These are phyloP conservation scores for Tipula lateralis DNA, from an alignment of 2,888 invertebrate species.

Conservation along the genomic window DNA sequence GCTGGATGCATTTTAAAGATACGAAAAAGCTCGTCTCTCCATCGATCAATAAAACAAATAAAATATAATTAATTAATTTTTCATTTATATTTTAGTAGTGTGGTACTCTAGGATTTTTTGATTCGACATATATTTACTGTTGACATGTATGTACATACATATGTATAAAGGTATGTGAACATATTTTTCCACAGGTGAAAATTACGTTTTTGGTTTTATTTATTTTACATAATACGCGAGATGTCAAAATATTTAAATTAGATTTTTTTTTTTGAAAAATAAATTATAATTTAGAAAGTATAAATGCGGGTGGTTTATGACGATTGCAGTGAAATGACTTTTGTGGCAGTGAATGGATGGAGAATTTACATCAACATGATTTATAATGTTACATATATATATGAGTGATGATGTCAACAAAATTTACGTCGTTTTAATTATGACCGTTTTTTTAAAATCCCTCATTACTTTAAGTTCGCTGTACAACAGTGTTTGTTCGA, in stretches of 20 bases:
- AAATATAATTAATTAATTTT: background rate
- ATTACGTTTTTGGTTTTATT: background rate
- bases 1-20: background rate
- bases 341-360: background rate
- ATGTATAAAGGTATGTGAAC: background rate
- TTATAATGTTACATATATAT: background rate
- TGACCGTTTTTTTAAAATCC: no score
- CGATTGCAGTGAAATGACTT: background rate
- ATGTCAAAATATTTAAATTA: conserved; percentile 3
- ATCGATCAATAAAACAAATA: background rate
- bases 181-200: background rate
- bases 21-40: background rate
- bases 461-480: no score
- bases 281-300: background rate
- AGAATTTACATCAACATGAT: background rate
- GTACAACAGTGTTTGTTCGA: no score
- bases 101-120: background rate
- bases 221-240: background rate
- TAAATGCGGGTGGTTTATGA: background rate
- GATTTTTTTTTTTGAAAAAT: background rate
- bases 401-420: no score
- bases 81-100: background rate
- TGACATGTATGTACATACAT: background rate
- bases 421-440: no score
- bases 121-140: background rate